A percentile compares a stretch with the other conserved stretches of the same genome.
phyloP scores from a whole-genome alignment of 2,888 invertebrate species.

The Drosophila helvetica region DNA sequence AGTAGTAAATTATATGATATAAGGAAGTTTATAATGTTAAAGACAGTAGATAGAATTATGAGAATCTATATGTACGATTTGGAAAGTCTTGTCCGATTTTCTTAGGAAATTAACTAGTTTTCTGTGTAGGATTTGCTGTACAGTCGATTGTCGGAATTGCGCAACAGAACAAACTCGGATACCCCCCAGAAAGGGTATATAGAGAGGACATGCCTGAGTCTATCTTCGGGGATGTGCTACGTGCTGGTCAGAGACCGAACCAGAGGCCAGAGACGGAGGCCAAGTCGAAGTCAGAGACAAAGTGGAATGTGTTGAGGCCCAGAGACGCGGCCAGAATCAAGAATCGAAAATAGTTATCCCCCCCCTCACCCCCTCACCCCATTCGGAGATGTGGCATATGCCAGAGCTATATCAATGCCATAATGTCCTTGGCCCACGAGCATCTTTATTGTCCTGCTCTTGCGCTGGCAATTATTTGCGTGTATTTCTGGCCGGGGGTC shows the following conservation, averaged over 20 bases:
- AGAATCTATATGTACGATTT: too few relatives aligned
- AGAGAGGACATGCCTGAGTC: constrained; percentile 1
- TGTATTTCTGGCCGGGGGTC: constrained; percentile 26
- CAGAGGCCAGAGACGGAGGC: background rate
- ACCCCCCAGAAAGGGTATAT: background rate
- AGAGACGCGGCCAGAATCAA: constrained; percentile 58
- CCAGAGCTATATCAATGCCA: constrained; percentile 21
- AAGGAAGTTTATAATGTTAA: too few relatives aligned
- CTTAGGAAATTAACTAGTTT: too few relatives aligned
- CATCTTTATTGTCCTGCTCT: constrained; percentile 43
- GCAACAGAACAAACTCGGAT: background rate
- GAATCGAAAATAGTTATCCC: background rate
- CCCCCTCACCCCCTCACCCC: background rate
- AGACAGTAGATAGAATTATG: too few relatives aligned
- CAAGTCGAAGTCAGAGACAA: constrained; percentile 51
- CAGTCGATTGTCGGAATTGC: too few relatives aligned
- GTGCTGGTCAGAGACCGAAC: constrained; percentile 23
- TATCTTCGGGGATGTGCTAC: constrained; percentile 17
- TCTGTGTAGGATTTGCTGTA: too few relatives aligned
- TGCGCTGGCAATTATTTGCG: constrained; percentile 33
- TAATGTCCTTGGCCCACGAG: constrained; percentile 47
- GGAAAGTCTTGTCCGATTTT: too few relatives aligned
- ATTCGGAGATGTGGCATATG: constrained; percentile 23
- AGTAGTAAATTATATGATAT: too few relatives aligned
- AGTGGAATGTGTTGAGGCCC: constrained; percentile 60